phyloP scores from a whole-genome alignment of 2,888 invertebrate species.

The Leucophenga maculata region DNA sequence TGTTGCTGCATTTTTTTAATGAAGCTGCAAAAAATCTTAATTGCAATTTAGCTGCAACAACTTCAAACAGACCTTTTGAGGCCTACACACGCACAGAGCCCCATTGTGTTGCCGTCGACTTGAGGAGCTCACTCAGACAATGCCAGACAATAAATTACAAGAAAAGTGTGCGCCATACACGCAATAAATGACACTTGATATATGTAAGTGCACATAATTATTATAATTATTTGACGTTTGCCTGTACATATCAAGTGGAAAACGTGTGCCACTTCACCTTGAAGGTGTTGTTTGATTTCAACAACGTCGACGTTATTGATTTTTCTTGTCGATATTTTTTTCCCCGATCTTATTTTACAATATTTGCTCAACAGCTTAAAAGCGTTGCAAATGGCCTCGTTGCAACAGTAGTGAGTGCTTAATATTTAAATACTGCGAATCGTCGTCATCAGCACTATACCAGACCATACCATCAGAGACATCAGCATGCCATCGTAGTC shows the following conservation, averaged over 20 bases:
- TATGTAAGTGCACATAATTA: slow-evolving; percentile 18
- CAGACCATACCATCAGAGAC: no score
- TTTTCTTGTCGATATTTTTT: slow-evolving; percentile 43
- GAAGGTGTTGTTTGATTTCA: slow-evolving; percentile 28
- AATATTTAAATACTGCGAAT: no score
- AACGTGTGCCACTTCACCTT: slow-evolving; percentile 55
- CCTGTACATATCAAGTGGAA: background rate
- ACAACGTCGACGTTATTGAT: slow-evolving; percentile 30
- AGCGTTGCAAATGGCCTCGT: background rate
- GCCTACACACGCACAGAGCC: background rate
- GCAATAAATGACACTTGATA: slow-evolving; percentile 50
- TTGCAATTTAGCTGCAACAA: background rate
- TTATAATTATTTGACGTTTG: slow-evolving; percentile 16
- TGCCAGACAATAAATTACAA: background rate
- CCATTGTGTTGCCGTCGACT: background rate
- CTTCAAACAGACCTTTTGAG: background rate
- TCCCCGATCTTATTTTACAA: slow-evolving; percentile 48
- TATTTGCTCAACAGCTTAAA: background rate
- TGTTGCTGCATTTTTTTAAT: slow-evolving; percentile 2
- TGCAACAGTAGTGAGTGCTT: no score
- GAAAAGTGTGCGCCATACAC: slow-evolving; percentile 37
- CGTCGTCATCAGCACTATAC: background rate
- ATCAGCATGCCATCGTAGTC: background rate
- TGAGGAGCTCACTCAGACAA: no score
- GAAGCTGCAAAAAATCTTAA: slow-evolving; percentile 20